Conservation (phyloP, 92 coral and sea anemone species). For the Actinernus sp. region DNA sequence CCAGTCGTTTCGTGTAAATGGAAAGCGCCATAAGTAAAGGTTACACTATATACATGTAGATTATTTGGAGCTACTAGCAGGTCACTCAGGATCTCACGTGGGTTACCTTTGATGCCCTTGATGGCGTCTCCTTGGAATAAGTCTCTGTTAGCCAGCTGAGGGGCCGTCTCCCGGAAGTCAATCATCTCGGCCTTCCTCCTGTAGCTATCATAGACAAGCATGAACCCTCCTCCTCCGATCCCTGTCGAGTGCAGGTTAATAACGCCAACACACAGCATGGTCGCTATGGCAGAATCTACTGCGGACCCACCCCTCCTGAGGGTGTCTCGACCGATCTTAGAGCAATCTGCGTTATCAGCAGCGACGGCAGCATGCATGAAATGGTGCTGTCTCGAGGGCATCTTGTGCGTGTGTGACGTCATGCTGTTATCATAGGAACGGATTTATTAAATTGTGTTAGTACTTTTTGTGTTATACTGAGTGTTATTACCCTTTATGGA, state of each 20-base stretch:
- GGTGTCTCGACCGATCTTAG: constrained; percentile 77
- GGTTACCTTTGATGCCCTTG: constrained; percentile 94
- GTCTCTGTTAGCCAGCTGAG: constrained; percentile 72
- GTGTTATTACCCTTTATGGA: too few relatives aligned
- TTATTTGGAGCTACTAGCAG: neutral
- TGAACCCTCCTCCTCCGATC: constrained; percentile 15
- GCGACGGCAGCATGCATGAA: constrained; percentile 94
- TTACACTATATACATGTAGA: neutral
- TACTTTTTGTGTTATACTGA: too few relatives aligned
- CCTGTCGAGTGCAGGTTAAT: constrained; percentile 96
- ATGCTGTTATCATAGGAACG: constrained; percentile 22
- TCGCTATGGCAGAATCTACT: constrained; percentile 91
- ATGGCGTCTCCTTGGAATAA: constrained; percentile 90
- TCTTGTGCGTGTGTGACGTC: constrained; percentile 20
- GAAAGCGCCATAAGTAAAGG: neutral
- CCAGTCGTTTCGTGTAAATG: too few relatives aligned
- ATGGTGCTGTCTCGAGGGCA: constrained; percentile 25
- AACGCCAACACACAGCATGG: constrained; percentile 95
- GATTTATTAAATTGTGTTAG: too few relatives aligned
- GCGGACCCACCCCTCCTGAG: constrained; percentile 90
- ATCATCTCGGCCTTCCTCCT: constrained; percentile 87
- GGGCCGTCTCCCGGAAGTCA: constrained; percentile 98
- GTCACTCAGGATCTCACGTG: neutral
- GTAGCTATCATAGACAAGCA: constrained; percentile 12
- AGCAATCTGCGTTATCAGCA: constrained; percentile 83